Conservation (phyloP, 2,888 invertebrate species). For the Ophion ventricosus region DNA sequence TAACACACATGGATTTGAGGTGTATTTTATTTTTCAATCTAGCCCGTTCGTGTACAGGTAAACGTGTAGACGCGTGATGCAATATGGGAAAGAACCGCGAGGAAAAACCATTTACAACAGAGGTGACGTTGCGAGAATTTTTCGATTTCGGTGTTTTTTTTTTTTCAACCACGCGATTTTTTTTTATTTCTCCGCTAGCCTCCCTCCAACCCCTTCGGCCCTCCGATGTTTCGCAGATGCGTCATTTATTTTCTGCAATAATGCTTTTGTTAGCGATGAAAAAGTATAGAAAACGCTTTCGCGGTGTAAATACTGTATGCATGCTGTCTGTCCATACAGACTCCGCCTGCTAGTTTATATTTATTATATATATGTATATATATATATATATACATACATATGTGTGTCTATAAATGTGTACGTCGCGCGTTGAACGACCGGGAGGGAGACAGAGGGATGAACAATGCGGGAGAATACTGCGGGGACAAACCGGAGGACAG, state of each 20-base stretch:
- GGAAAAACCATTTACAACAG: slow-evolving; percentile 5
- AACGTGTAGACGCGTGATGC: no score
- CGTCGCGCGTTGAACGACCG: slow-evolving; percentile 32
- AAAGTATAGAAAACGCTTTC: slow-evolving; percentile 44
- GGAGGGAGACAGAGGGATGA: slow-evolving; percentile 58
- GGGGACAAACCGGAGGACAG: slow-evolving; percentile 63
- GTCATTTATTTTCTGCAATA: slow-evolving; percentile 81
- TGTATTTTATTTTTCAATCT: no score
- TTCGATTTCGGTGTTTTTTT: slow-evolving; percentile 29
- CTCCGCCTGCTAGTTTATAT: slow-evolving; percentile 37
- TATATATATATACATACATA: no score
- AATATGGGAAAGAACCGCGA: no score
- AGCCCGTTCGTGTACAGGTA: no score
- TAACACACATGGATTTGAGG: no score
- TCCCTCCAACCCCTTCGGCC: background rate
- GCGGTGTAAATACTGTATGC: slow-evolving; percentile 43
- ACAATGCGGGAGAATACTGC: slow-evolving; percentile 55
- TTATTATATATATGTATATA: no score
- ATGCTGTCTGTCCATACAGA: slow-evolving; percentile 18
- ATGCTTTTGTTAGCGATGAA: slow-evolving; percentile 79
- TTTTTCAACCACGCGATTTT: slow-evolving; percentile 68
- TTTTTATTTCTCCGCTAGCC: background rate
- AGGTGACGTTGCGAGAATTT: slow-evolving; percentile 4
- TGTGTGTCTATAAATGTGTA: no score
- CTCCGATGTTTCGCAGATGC: slow-evolving; percentile 54